phyloP scores from a whole-genome alignment of 2,888 invertebrate species.

The Cheilosia impressa region DNA sequence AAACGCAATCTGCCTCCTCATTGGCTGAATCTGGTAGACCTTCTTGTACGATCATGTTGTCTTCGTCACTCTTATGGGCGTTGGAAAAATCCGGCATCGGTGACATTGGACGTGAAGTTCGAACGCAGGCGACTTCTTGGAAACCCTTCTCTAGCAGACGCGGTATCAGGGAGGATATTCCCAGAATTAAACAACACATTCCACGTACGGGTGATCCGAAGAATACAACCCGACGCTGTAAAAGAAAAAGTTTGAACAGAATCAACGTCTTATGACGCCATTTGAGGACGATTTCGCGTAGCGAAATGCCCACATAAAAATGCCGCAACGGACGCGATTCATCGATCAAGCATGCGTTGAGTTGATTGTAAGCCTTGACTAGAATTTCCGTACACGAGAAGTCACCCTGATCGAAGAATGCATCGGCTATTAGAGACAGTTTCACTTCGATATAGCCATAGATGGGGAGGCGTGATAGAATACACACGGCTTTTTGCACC shows the following conservation, averaged over 20 bases:
- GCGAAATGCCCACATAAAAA: slow-evolving; percentile 82
- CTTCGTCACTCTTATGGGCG: slow-evolving; percentile 73
- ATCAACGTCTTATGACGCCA: slow-evolving; percentile 97
- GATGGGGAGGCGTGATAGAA: slow-evolving; percentile 94
- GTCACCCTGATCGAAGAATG: slow-evolving; percentile 98
- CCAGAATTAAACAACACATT: slow-evolving; percentile 93
- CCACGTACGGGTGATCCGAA: slow-evolving; percentile 96
- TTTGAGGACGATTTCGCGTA: slow-evolving; percentile 82
- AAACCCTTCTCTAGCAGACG: slow-evolving; percentile 94
- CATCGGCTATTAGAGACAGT: slow-evolving; percentile 97
- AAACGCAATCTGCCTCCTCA: slow-evolving; percentile 65
- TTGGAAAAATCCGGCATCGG: slow-evolving; percentile 88
- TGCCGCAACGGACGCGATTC: slow-evolving; percentile 85
- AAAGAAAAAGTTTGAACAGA: slow-evolving; percentile 94
- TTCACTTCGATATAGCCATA: slow-evolving; percentile 98
- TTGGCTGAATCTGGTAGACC: slow-evolving; percentile 24
- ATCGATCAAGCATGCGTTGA: slow-evolving; percentile 90
- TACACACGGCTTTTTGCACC: slow-evolving; percentile 99
- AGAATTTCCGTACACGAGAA: slow-evolving; percentile 94
- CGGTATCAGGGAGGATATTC: slow-evolving; percentile 95
- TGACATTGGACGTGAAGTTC: slow-evolving; percentile 89
- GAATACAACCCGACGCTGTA: slow-evolving; percentile 95
- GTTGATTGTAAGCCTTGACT: slow-evolving; percentile 95
- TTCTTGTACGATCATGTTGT: slow-evolving; percentile 12
- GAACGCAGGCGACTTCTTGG: slow-evolving; percentile 91